Evolutionary conservation across 1,140 invertebrate species (phyloP).

Genomic region (Euura saliciscinereae): DNA sequence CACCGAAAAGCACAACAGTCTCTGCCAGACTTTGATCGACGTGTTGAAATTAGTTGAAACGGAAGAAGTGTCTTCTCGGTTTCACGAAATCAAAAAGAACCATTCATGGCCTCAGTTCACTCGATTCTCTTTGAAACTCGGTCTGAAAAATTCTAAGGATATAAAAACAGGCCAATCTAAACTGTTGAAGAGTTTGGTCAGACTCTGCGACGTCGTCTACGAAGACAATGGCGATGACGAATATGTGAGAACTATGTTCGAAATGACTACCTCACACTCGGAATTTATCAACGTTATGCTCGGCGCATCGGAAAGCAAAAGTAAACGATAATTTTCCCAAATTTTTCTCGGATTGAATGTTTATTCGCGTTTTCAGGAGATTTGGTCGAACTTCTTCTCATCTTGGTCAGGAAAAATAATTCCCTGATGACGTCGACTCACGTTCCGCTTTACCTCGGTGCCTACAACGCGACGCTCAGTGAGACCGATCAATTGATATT

Average conservation of each 20-base stretch:
- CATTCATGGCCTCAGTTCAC: slow-evolving; percentile 70
- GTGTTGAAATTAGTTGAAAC: slow-evolving; percentile 42
- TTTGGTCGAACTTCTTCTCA: slow-evolving; percentile 66
- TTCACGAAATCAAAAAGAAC: slow-evolving; percentile 60
- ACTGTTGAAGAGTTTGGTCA: slow-evolving; percentile 63
- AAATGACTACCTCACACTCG: slow-evolving; percentile 78
- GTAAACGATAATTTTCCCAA: slow-evolving; percentile 51
- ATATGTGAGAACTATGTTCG: slow-evolving; percentile 66
- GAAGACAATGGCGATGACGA: slow-evolving; percentile 51
- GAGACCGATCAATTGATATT: slow-evolving; percentile 70
- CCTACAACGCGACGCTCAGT: slow-evolving; percentile 71
- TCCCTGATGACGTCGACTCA: slow-evolving; percentile 67
- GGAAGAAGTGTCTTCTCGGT: slow-evolving; percentile 46
- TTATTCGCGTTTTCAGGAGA: slow-evolving; percentile 46
- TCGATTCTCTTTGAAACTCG: slow-evolving; percentile 68
- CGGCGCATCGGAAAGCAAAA: slow-evolving; percentile 52
- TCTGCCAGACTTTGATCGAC: slow-evolving; percentile 47
- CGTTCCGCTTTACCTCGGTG: slow-evolving; percentile 72
- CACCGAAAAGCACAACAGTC: slow-evolving; percentile 51
- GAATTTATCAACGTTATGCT: slow-evolving; percentile 73
- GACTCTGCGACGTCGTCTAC: slow-evolving; percentile 66
- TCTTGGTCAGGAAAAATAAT: slow-evolving; percentile 65
- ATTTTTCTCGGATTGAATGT: slow-evolving; percentile 17
- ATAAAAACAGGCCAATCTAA: slow-evolving; percentile 43
- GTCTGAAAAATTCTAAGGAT: slow-evolving; percentile 62